Base-by-base conservation (phyloP, 2,113 vertebrate species). In the Myrmophylax atrothorax region DNA sequence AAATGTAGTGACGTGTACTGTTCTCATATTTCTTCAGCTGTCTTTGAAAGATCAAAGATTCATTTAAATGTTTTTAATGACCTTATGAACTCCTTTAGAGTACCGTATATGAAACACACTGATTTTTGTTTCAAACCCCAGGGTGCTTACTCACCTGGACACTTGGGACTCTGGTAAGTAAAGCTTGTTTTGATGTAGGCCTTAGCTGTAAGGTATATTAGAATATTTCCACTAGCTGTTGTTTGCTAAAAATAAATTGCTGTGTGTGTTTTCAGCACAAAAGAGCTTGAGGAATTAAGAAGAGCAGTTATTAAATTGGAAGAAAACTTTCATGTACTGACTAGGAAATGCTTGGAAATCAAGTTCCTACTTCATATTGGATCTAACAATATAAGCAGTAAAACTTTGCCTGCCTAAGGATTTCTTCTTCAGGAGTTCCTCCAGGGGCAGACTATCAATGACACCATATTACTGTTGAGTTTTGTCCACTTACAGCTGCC, bases 101-200 rank as follows among this genome's bases (percentile, higher is more conserved):
- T 69, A 42, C 62, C 86, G 26, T 35, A 18, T 84, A 35, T 89
- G 52, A 87, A 93, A 75, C 14, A 58, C 37, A 18, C 24, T 78
- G 24, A 79, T 68, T 91, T 84, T 83, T 92, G 26, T 97, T 87
- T 82, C 84, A 81, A 95, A 64, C 83, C 93, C 15, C 81, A 99
- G 99, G 98, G 99, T 99, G 89, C 98, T 99, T 96, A 98, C 98
- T 82, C 98, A 98, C 94, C 93, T 99, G 95, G 97, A 98, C 94
- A 97, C 97, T 69, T 98, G 98, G 97, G 97, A 92, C 82, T 95
- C 95, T 16, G 99, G 99, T 99, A 98, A 98, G 98, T 93, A 77
- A 90, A 92, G n/a, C 12, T 23, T 81, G 35, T 29, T 15, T 81
- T 60, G 17, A 52, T 66, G 28, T 37, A 68, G 52, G 28, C 40